Evolutionary conservation across 2,113 vertebrate genomes (phyloP), one percentile per base, ranked within the genome.

Genomic region (Myrmophylax atrothorax): DNA sequence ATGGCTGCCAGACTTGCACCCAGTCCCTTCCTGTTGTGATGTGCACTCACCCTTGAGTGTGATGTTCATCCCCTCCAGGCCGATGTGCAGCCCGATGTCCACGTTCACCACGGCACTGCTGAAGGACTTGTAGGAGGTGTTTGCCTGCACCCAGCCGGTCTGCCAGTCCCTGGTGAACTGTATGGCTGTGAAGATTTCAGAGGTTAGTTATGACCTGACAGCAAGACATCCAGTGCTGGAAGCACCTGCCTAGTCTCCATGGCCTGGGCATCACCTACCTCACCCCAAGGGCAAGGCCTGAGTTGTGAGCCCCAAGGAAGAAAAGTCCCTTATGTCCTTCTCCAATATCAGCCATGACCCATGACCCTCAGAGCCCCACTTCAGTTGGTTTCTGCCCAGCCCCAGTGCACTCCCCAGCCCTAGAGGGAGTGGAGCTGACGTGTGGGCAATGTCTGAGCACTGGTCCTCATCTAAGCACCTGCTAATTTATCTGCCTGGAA

Each of bases 101-200:
- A 76, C 98, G 1, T 93, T 97, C 70, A 99, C 97, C 60, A 97
- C 92, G 0, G 66, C 97, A 0, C 5, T 70, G 93, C 99, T 99
- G 98, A 99, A 99, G 79, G 99, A 99, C 94, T 99, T 99, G 97
- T 99, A 99, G 76, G 98, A 98, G 33, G 98, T 98, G 60, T 98
- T 98, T 46, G 98, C 98, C 83, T 78, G 98, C 70, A 98, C 97
- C 37, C 84, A 96, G 29, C 98, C 99, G 0, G 97, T 98, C 66
- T 98, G 98, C 99, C 99, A 99, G 87, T 99, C 98, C 13, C 97
- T 91, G 3, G 98, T 99, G 93, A 99, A 99, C 96, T 99, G 98
- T 8, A 99, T 96, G 1, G 95, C 99, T 99, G 92, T 73, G 66
- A 92, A 80, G 31, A 80, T 2, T 20, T 49, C 37, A 86, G 42